Evolutionary conservation across 2,113 vertebrate species (phyloP), one percentile per base, ranked within the genome.

Genomic region (Sceloporus tristichus): DNA sequence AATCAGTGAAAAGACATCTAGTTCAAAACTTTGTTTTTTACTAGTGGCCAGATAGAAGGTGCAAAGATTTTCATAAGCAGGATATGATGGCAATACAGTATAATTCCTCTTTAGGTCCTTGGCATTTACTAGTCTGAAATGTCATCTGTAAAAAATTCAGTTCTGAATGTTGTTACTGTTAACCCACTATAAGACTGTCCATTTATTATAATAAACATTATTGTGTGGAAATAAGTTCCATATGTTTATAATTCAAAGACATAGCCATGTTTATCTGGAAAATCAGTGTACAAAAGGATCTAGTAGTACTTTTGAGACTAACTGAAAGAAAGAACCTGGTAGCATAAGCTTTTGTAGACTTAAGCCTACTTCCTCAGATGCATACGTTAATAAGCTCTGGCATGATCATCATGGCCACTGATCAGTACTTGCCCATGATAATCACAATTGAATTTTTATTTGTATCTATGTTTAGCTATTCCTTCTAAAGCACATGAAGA

Each of bases 21-120:
- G 11, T 48, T 82, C 68, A 74, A 27, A 82, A 66, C 18, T 75
- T 82, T 85, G 42, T 27, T 29, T 87, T 65, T 87, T 19, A 42
- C 23, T 9, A 66, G 56, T 62, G 23, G 16, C 34, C 23, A 81
- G 34, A 34, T 34, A 82, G 53, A 59, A 70, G 9, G 21, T 29
- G 54, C 18, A 80, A 77, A 9, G 40, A 87, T 4, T 38, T 18
- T 87, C 10, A 27, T 14, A 86, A 79, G 48, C 21, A 82, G 70
- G 21, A 65, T 14, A 75, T 65, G 10, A 65, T 74, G 38, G 34
- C 25, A 75, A 34, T 56, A 54, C 25, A 75, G 25, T 56, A 54
- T 70, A n/a, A 56, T 86, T 66, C 65, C 29, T 19, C 34, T 48
- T 16, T 82, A 66, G 27, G 14, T 21, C 74, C 40, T 66, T 48